Percentiles rank a stretch among this genome's conserved stretches.
These are phyloP conservation scores for fruit fly (Drosophila melanogaster) DNA, from an alignment of 1,140 invertebrate genomes.

Conservation along the genomic window DNA sequence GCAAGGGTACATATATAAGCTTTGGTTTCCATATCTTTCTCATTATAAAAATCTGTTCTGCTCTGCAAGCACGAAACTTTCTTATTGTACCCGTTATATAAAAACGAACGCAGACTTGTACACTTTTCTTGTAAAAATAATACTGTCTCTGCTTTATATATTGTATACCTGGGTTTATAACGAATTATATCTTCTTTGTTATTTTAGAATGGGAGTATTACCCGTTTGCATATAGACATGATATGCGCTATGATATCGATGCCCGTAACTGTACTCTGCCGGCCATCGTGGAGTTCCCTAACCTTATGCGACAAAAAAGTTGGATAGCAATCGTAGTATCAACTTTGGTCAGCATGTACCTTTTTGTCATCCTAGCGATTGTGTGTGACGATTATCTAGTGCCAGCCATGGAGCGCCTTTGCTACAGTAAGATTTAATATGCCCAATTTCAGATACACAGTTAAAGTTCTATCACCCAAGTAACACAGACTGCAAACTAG, in stretches of 20 bases:
- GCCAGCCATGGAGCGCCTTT: constrained; percentile 93
- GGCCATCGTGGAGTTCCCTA: constrained; percentile 92
- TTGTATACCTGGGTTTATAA: not conserved
- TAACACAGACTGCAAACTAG: no score
- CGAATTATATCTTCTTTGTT: not conserved
- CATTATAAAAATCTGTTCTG: no score
- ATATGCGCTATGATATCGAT: not conserved
- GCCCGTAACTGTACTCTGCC: constrained; percentile 88
- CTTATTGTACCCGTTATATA: not conserved
- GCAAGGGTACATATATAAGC: no score
- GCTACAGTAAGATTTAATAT: constrained; percentile 88
- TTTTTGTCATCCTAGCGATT: constrained; percentile 91
- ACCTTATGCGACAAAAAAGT: constrained; percentile 89
- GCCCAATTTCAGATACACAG: no score
- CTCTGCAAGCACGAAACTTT: no score
- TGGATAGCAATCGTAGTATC: constrained; percentile 88
- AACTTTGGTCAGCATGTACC: constrained; percentile 91
- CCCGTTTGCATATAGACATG: not conserved
- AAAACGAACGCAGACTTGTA: not conserved
- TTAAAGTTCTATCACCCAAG: no score
- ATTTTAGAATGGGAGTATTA: not conserved
- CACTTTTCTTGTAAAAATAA: not conserved
- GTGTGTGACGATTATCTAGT: constrained; percentile 95
- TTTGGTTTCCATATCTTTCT: no score
- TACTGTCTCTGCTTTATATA: not conserved